phyloP scores from a whole-genome alignment of 2,797 vertebrate genomes.

The Gallinago stenura region DNA sequence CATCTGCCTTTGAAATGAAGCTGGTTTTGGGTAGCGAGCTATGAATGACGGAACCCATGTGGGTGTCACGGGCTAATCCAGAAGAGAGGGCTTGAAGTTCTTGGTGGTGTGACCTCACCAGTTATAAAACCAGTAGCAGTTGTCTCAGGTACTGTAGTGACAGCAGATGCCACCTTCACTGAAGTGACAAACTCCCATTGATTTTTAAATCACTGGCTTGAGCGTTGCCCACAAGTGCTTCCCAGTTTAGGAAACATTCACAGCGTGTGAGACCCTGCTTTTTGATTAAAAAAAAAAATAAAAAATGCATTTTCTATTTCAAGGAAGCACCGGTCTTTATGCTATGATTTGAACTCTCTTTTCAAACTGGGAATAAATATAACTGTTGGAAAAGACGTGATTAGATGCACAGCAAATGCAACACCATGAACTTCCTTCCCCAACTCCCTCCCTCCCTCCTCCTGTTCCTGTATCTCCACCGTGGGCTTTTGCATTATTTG shows the following conservation, averaged over 20 bases:
- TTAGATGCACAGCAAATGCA: neutral
- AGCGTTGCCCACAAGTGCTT: rapidly evolving
- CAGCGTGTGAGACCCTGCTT: neutral
- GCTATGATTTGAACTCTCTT: neutral
- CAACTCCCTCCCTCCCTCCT: neutral
- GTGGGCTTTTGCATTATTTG: neutral
- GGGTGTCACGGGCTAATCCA: neutral
- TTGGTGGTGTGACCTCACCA: neutral
- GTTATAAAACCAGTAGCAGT: neutral
- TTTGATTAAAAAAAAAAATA: neutral
- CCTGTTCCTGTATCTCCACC: neutral
- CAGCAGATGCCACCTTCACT: neutral
- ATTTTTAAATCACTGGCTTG: neutral
- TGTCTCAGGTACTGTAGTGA: neutral
- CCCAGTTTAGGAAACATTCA: neutral
- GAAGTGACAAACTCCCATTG: neutral
- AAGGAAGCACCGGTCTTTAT: neutral
- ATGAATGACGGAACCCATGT: neutral
- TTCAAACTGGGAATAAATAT: neutral
- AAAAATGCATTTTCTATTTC: neutral
- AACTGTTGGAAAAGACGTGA: neutral
- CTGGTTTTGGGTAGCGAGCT: neutral
- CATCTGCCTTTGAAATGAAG: neutral
- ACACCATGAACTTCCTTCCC: rapidly evolving
- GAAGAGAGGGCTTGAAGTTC: neutral